Percentiles rank a stretch among this genome's conserved stretches.
phyloP scores from a whole-genome alignment of 2,797 vertebrate species.

The Alca torda region DNA sequence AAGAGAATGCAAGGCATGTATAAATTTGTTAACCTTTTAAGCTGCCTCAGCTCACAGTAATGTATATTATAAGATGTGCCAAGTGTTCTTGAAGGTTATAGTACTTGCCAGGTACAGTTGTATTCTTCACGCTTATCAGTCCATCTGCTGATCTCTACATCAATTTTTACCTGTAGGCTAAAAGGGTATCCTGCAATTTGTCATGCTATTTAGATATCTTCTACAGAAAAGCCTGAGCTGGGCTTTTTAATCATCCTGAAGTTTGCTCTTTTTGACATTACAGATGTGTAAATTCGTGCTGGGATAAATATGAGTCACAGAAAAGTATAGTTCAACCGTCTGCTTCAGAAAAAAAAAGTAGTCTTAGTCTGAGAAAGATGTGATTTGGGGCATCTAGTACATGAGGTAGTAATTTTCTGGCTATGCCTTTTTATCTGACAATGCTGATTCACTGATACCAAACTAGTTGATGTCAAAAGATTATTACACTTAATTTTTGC shows the following conservation, averaged over 20 bases:
- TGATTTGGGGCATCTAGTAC: not conserved
- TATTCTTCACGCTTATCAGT: conserved; percentile 28
- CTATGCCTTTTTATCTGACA: not conserved
- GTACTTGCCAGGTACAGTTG: conserved; percentile 23
- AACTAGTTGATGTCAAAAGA: not conserved
- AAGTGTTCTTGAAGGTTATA: conserved; percentile 23
- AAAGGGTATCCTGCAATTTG: not conserved
- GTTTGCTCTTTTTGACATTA: not conserved
- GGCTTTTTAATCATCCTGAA: not conserved
- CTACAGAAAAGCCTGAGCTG: not conserved
- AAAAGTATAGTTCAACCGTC: not conserved
- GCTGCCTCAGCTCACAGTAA: not conserved
- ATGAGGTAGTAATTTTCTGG: not conserved
- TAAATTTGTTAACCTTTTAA: conserved; percentile 50
- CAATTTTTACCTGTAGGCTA: not conserved
- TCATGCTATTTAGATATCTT: not conserved
- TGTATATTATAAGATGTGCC: not conserved
- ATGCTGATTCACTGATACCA: not conserved
- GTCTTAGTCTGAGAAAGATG: not conserved
- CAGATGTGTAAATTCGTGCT: not conserved
- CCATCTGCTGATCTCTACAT: conserved; percentile 30
- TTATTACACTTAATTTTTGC: not conserved
- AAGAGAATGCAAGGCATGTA: not conserved
- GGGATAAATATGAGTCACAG: not conserved
- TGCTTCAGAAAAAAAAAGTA: not conserved